These are phyloP conservation scores for Cantharis rustica DNA, from an alignment of 2,888 invertebrate species.

Conservation along the genomic window DNA sequence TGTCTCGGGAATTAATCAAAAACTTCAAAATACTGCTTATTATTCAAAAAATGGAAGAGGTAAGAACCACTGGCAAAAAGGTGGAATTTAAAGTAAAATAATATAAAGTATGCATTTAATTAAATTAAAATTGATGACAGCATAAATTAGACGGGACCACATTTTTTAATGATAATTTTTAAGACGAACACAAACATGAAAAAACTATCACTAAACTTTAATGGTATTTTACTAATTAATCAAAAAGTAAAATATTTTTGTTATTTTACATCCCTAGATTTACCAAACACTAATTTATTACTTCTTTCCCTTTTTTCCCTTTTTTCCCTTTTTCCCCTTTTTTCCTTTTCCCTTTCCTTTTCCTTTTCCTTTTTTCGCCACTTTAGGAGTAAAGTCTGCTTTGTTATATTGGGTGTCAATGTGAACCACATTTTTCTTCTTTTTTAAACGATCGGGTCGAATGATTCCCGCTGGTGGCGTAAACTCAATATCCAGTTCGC, in stretches of 20 bases:
- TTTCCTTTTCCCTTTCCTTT: constrained; percentile 30
- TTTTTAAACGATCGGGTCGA: constrained; percentile 60
- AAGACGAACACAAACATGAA: not conserved
- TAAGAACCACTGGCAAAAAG: not conserved
- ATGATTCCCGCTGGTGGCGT: constrained; percentile 74
- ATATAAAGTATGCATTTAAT: not conserved
- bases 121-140: not conserved
- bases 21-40: constrained; percentile 29
- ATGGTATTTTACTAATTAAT: not conserved
- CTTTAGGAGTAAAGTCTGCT: constrained; percentile 58
- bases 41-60: constrained; percentile 7
- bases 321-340: constrained; percentile 30
- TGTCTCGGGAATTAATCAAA: constrained; percentile 10
- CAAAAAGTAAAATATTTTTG: not conserved
- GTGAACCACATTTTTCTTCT: constrained; percentile 57
- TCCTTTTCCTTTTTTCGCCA: constrained; percentile 18
- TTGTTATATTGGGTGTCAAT: constrained; percentile 67
- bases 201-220: not conserved
- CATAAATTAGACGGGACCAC: not conserved
- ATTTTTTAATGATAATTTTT: not conserved
- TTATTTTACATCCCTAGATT: not conserved
- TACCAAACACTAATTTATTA: not conserved
- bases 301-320: constrained; percentile 14
- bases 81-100: not conserved
- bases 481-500: constrained; percentile 72